These are phyloP conservation scores for Helicoverpa assulta DNA, from an alignment of 2,888 invertebrate genomes.

Conservation along the genomic window DNA sequence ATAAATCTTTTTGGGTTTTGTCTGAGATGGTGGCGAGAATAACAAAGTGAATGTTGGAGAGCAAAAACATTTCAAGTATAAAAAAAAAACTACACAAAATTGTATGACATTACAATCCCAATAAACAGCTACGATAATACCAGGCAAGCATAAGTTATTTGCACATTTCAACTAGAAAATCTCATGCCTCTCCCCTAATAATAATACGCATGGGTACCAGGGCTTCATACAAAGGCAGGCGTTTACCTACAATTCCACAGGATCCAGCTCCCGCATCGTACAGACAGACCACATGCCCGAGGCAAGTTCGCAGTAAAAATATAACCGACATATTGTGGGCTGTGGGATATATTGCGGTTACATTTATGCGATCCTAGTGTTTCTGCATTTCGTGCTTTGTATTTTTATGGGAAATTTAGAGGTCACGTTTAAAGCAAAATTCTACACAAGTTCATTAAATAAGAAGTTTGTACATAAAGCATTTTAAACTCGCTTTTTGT, in stretches of 20 bases:
- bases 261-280: constrained; percentile 59
- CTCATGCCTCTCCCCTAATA: constrained; percentile 57
- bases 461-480: too few relatives aligned
- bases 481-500: too few relatives aligned
- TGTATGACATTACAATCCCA: not conserved
- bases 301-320: constrained; percentile 61
- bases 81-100: too few relatives aligned
- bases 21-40: constrained; percentile 15
- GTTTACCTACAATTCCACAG: constrained; percentile 40
- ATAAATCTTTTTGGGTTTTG: constrained; percentile 39
- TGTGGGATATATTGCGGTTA: constrained; percentile 61
- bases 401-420: constrained; percentile 41
- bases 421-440: too few relatives aligned
- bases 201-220: constrained; percentile 54
- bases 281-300: constrained; percentile 56
- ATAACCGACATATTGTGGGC: constrained; percentile 57
- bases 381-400: constrained; percentile 43
- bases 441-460: too few relatives aligned
- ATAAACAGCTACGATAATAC: constrained; percentile 17
- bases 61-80: not conserved
- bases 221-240: constrained; percentile 57
- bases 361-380: constrained; percentile 50
- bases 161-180: constrained; percentile 10
- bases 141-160: constrained; percentile 41
- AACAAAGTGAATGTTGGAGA: constrained; percentile 12